Conservation (phyloP, 92 coral and sea anemone genomes). For the Montipora capitata region DNA sequence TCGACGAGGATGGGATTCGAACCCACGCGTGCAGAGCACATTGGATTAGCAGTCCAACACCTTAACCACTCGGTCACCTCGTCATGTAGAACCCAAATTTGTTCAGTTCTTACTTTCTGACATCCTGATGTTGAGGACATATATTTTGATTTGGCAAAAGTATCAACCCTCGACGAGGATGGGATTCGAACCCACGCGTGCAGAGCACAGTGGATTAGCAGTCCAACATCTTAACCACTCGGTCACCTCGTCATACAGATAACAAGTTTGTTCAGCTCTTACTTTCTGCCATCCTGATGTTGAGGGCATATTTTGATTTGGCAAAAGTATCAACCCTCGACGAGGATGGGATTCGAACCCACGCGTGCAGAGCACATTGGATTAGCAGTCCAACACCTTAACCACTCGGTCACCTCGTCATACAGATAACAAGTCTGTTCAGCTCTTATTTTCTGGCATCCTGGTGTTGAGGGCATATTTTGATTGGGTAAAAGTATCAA, state of each 20-base stretch:
- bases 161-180: not conserved
- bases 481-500: too few species aligned
- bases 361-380: conserved; percentile 99
- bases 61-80: conserved; percentile 79
- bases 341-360: conserved; percentile 73
- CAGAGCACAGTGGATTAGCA: conserved; percentile 97
- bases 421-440: too few species aligned
- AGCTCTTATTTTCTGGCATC: too few species aligned
- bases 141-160: too few species aligned
- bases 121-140: too few species aligned
- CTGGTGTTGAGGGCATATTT: too few species aligned
- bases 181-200: conserved; percentile 92
- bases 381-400: conserved; percentile 89
- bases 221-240: conserved; percentile 83
- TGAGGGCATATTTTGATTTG: too few species aligned
- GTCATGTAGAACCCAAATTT: not conserved
- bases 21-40: conserved; percentile 99
- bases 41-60: conserved; percentile 92
- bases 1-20: conserved; percentile 42
- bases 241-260: conserved; percentile 62
- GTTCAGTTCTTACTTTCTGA: too few species aligned
- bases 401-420: conserved; percentile 79
- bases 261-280: too few species aligned
- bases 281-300: too few species aligned
- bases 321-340: not conserved